These are phyloP conservation scores for Liparis tanakae DNA, from an alignment of 2,797 vertebrate species.

Conservation along the genomic window DNA sequence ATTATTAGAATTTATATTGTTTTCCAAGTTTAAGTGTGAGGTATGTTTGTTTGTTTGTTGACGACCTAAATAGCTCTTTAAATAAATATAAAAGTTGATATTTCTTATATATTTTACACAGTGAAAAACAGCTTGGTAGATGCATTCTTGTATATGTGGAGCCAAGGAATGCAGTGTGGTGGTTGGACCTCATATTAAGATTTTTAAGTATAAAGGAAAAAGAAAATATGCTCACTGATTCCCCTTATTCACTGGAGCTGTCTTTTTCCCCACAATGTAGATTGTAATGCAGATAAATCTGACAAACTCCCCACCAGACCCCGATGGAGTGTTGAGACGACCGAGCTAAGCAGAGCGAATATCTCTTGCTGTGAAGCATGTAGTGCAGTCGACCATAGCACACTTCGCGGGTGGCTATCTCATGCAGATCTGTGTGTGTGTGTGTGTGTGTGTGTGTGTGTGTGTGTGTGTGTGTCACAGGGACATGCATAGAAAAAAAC, in stretches of 20 bases:
- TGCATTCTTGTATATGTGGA: too few relatives aligned
- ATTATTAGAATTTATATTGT: too few relatives aligned
- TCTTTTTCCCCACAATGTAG: constrained; percentile 25
- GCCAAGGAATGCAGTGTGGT: neutral
- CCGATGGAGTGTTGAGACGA: constrained; percentile 66
- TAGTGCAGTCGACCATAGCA: constrained; percentile 59
- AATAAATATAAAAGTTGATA: too few relatives aligned
- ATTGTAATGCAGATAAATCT: constrained; percentile 56
- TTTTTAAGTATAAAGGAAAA: constrained; percentile 7
- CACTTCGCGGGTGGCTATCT: constrained; percentile 68
- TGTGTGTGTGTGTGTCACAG: neutral
- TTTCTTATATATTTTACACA: too few relatives aligned
- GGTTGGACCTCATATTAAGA: constrained; percentile 19
- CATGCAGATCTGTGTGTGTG: constrained; percentile 51
- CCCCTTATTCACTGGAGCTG: constrained; percentile 6
- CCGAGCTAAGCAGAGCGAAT: constrained; percentile 40
- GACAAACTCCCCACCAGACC: constrained; percentile 41
- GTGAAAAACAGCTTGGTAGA: too few relatives aligned
- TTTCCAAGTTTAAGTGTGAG: too few relatives aligned
- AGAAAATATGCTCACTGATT: neutral
- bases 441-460: constrained; percentile 2
- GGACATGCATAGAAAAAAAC: neutral
- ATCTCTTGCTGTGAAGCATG: constrained; percentile 68
- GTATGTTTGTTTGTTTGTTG: too few relatives aligned
- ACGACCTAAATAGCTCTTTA: too few relatives aligned